Evolutionary conservation across 1,140 invertebrate species (phyloP).

Genomic region (Paracyclopina nana): DNA sequence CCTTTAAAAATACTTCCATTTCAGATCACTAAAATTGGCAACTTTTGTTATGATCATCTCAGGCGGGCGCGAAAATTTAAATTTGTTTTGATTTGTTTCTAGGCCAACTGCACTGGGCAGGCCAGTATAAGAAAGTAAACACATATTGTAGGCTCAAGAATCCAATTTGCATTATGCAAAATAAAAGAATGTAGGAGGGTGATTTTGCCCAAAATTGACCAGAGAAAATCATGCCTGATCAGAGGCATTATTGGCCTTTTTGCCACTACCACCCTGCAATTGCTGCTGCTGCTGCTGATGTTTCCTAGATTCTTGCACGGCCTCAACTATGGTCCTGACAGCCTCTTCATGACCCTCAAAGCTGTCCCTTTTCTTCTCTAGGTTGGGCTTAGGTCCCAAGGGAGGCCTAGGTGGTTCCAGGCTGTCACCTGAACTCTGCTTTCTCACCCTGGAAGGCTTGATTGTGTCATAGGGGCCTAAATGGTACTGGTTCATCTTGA

Average conservation of each 20-base stretch:
- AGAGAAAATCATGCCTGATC: not conserved
- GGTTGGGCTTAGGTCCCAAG: not conserved
- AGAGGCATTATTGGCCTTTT: not conserved
- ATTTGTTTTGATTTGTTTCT: too few relatives aligned
- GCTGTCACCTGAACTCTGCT: not conserved
- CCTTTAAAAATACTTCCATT: too few relatives aligned
- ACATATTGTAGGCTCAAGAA: not conserved
- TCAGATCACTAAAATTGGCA: too few relatives aligned
- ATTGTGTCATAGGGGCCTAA: too few relatives aligned
- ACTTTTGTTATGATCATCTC: too few relatives aligned
- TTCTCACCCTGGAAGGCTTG: not conserved
- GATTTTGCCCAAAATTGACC: not conserved
- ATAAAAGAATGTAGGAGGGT: not conserved
- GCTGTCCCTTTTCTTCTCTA: not conserved
- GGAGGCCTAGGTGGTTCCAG: not conserved
- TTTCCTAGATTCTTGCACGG: not conserved
- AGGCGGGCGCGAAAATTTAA: too few relatives aligned
- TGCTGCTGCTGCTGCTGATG: not conserved
- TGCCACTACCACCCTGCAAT: not conserved
- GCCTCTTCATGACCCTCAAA: conserved; percentile 1
- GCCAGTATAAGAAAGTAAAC: not conserved
- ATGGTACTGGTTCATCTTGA: too few relatives aligned
- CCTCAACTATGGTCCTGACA: not conserved
- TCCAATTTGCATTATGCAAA: not conserved
- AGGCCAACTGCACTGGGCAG: too few relatives aligned